Evolutionary conservation across 2,888 invertebrate genomes (phyloP), one percentile per base, ranked within the genome.

Genomic region (Philonicus albiceps): DNA sequence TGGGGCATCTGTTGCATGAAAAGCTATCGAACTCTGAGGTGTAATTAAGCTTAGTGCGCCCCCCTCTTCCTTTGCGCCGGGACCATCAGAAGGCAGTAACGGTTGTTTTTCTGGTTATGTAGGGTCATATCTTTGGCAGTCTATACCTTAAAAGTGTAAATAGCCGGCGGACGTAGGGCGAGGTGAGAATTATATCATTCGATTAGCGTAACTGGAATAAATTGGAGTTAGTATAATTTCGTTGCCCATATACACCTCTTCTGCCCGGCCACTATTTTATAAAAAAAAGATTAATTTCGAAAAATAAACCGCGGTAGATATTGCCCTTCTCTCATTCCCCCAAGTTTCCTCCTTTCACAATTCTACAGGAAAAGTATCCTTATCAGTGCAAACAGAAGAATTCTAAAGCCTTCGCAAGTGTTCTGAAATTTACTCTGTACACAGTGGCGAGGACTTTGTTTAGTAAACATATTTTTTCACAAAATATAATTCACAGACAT

Each of bases 1-100:
- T 34, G 74, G n/a, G 34, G n/a, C 74, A 74, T 74, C 74, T 74
- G 74, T 74, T 74, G 74, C 74, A 74, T 74, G 74, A 34, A 37
- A 37, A 74, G 64, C 37, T 74, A 37, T 74, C 34, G 74, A 34
- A 74, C 74, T 37, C 19, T 74, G 37, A 37, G 74, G 19, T 74
- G 34, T 74, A 74, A 74, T 74, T 74, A 74, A 74, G 31, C n/a
- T 2, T 8, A 5, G n/a, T 34, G 13, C 1, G 8, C 27, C 19
- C 7, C 19, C 53, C 27, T 3, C 22, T 27, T 11, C 19, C 6
- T 11, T 11, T 64, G 64, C 22, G 13, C 27, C 11, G 3, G 19
- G 49, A n/a, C n/a, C n/a, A 27, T 5, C 8, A n/a, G 22, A 2
- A 2, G 64, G 22, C 22, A 27, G 64, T 11, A 64, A 22, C 11